Evolutionary conservation across 2,797 vertebrate species (phyloP), one percentile per base, ranked within the genome.

Genomic region (Prionace glauca): DNA sequence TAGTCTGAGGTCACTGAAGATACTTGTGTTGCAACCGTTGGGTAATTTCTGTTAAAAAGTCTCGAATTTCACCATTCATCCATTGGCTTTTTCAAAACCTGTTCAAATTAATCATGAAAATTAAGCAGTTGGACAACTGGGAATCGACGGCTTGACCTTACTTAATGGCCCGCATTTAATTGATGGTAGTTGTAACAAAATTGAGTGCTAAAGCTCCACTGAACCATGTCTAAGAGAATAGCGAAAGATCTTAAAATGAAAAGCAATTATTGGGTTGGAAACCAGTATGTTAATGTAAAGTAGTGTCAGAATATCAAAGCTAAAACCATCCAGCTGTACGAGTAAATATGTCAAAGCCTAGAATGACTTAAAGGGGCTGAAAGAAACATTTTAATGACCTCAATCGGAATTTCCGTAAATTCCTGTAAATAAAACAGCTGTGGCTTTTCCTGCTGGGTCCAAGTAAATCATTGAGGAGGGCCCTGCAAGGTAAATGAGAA

Each of bases 81-180:
- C 24, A 22, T 56, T 87, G 2, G 56, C 26, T 87, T 65, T 87
- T 56, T 50, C 84, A 87, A 24, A 41, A 74, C 72, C 45, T 50
- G 84, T 45, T 87, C 20, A 50, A 24, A 45, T 87, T 87, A 87
- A 87, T 87, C 86, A 87, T 50, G 86, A 50, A 87, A 87, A 87
- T 87, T 56, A 87, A 56, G 7, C 86, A 87, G 45, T 26, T 50
- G 22, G 50, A 56, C 9, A 29, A 87, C 41, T 56, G 86, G 45
- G 50, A 87, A 87, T 87, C 2, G 50, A 87, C 56, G 45, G 1
- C 86, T 22, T 56, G 86, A 87, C 86, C 22, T 87, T 56, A 56
- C 22, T 50, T 87, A 56, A 87, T 87, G 24, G 45, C 45, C 26
- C 8, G 24, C 45, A 87, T 22, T 87, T 87, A 20, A 29, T 50